Evolutionary conservation across 1,140 invertebrate species (phyloP), one percentile per base, ranked within the genome.

Genomic region (Platorchestia sp.): DNA sequence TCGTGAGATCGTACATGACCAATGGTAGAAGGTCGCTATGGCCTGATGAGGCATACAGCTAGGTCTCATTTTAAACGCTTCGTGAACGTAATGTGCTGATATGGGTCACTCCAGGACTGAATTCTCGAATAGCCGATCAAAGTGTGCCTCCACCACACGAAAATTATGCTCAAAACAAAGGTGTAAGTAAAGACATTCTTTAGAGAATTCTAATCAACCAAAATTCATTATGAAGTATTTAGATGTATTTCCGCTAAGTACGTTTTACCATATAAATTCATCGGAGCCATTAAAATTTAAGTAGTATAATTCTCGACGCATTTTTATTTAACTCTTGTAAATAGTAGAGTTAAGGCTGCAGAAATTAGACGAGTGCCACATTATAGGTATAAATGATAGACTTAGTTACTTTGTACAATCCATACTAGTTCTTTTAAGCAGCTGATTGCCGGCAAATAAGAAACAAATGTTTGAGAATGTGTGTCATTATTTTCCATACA

Each of bases 311-410:
- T 96, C 96, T 96, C 95, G 95, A 96, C 96, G 95, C 96, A 96
- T 96, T 95, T 96, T 96, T 96, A 96, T 96, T 96, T 96, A 95
- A 96, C 95, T 95, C 96, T 96, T 96, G 96, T 96, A 96, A 95
- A 96, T 96, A 96, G 91, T 96, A 96, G 96, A 95, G 96, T 96
- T 96, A 96, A 96, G 96, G 96, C 96, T 96, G 96, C 96, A 96
- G 91, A 96, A 96, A 96, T 95, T 96, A 95, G 96, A 96, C 95
- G 96, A 96, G 96, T 96, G 96, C 96, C 96, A 96, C 96, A 96
- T 96, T 96, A 96, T 96, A 96, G 96, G 96, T 95, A 95, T 95
- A 96, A 96, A 96, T 96, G 95, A 95, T 96, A 96, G 96, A 96
- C 93, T 96, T 96, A 96, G 96, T 96, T 96, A 96, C 95, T 96